These are phyloP conservation scores for Eufriesea mexicana DNA, from an alignment of 1,140 invertebrate species.

Conservation along the genomic window DNA sequence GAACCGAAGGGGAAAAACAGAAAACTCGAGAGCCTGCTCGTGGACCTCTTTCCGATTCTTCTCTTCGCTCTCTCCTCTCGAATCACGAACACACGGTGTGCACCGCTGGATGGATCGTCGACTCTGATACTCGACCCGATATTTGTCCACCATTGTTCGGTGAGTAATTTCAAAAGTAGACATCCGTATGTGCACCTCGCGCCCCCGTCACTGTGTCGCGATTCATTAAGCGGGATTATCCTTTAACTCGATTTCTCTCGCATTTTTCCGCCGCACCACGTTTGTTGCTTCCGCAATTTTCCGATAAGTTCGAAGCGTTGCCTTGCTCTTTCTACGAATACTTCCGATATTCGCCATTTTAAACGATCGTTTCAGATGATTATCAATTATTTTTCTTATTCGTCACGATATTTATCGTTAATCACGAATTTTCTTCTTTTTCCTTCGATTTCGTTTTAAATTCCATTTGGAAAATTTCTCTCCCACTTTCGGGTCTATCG, in stretches of 20 bases:
- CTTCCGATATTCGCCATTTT: too few species aligned
- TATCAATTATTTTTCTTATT: too few species aligned
- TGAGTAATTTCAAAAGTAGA: slow-evolving; percentile 37
- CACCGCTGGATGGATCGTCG: slow-evolving; percentile 27
- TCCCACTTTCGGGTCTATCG: not conserved
- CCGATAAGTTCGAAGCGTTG: not conserved
- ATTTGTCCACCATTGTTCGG: slow-evolving; percentile 25
- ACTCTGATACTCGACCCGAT: slow-evolving; percentile 26
- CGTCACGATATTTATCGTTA: too few species aligned
- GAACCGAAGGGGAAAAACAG: not conserved
- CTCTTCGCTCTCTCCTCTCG: not conserved
- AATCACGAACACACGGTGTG: slow-evolving; percentile 10
- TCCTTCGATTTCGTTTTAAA: too few species aligned
- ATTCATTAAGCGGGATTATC: not conserved
- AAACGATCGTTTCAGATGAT: too few species aligned
- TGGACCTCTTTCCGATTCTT: not conserved
- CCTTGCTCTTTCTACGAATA: too few species aligned
- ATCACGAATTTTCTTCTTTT: too few species aligned
- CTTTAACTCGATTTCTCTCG: not conserved
- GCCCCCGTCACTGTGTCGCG: not conserved
- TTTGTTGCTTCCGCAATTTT: not conserved
- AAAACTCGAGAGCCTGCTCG: not conserved
- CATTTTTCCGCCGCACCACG: not conserved
- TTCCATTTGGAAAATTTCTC: not conserved
- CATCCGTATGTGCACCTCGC: not conserved